A percentile compares a stretch with the other conserved stretches of the same genome.
Evolutionary conservation across 2,888 invertebrate genomes (phyloP).

Genomic region (Cheilosia soror): DNA sequence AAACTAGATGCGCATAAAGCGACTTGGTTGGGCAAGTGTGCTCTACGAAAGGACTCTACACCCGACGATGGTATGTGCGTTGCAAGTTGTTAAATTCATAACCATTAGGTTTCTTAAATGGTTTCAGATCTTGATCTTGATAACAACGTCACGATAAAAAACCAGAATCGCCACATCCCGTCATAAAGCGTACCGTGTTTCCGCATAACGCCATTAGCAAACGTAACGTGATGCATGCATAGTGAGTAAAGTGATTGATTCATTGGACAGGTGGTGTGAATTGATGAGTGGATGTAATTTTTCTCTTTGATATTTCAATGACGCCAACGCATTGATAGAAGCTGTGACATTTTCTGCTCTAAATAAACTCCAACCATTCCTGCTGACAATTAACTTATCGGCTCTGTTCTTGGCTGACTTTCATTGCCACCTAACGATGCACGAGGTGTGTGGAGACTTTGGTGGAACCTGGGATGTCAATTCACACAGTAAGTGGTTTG

Average conservation of each 20-base stretch:
- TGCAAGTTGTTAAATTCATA: conserved; percentile 12
- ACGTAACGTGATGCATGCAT: conserved; percentile 89
- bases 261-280: neutral
- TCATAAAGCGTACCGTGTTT: conserved; percentile 87
- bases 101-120: conserved; percentile 43
- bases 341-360: conserved; percentile 93
- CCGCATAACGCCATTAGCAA: conserved; percentile 91
- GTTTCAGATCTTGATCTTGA: conserved; percentile 85
- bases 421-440: conserved; percentile 96
- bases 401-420: conserved; percentile 95
- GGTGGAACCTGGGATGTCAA: conserved; percentile 98
- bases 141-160: conserved; percentile 87
- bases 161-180: conserved; percentile 86
- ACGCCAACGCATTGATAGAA: conserved; percentile 94
- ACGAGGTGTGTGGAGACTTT: conserved; percentile 97
- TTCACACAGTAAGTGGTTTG: conserved; percentile 91
- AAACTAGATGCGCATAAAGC: too few species aligned
- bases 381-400: conserved; percentile 93
- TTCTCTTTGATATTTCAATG: conserved; percentile 86
- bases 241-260: conserved; percentile 85
- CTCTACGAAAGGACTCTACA: too few species aligned
- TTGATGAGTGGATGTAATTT: conserved; percentile 9
- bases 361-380: conserved; percentile 96
- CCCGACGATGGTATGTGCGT: conserved; percentile 77
- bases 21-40: too few species aligned